Evolutionary conservation across 1,140 invertebrate genomes (phyloP).

Genomic region (Parasteatoda tepidariorum): DNA sequence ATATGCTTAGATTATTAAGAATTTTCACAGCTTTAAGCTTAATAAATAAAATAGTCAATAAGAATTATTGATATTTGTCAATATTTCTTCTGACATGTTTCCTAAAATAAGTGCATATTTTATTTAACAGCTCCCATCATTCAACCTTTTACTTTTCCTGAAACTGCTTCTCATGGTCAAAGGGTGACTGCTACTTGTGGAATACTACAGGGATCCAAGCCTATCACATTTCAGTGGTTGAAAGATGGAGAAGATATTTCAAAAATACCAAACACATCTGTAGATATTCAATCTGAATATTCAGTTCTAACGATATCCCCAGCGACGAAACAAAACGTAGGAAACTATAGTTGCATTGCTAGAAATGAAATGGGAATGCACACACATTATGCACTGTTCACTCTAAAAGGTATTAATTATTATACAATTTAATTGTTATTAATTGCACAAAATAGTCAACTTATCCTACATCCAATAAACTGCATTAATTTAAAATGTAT

Average conservation of each 20-base stretch:
- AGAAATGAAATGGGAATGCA: conserved; percentile 65
- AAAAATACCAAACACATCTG: conserved; percentile 2
- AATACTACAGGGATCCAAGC: conserved; percentile 2
- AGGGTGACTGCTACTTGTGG: conserved; percentile 25
- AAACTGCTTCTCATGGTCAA: conserved; percentile 18
- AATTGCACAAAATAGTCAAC: too few species aligned
- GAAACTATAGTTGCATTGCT: conserved; percentile 38
- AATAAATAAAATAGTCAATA: too few species aligned
- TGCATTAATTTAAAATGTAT: too few species aligned
- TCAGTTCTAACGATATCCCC: conserved; percentile 26
- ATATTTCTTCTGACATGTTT: too few species aligned
- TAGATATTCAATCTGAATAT: conserved; percentile 8
- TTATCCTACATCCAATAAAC: too few species aligned
- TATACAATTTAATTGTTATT: too few species aligned
- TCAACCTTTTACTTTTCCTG: conserved; percentile 41
- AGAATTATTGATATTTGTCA: too few species aligned
- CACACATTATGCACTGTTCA: too few species aligned
- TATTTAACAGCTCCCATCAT: conserved; percentile 6
- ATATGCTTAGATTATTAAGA: too few species aligned
- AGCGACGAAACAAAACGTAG: conserved; percentile 27
- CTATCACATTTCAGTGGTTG: conserved; percentile 11
- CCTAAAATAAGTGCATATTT: too few species aligned
- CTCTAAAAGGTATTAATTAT: too few species aligned
- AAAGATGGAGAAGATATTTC: conserved; percentile 26
- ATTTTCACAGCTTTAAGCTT: too few species aligned